Base-by-base conservation (phyloP, 2,888 invertebrate genomes). In the Hyposoter dolosus region DNA sequence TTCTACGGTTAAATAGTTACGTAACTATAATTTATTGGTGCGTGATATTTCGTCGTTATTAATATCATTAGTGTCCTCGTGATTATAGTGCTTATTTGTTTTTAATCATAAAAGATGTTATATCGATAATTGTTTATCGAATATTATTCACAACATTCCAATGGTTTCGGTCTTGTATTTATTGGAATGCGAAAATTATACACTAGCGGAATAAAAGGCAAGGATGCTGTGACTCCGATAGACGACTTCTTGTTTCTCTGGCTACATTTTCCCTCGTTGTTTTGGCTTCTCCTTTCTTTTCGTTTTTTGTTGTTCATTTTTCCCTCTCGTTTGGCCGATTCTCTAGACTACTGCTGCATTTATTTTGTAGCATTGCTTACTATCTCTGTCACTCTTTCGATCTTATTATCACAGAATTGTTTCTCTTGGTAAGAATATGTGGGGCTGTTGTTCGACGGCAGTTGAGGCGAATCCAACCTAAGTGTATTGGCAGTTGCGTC, bases 401-500 rank as follows among this genome's bases (percentile, higher is more conserved):
- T 91, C 90, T 90, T 90, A 89, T 90, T 91, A 91, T 90, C 89
- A 85, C 89, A 88, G 89, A 90, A 91, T 91, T 91, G 91, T 91
- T 91, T 90, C 89, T 79, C 78, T 82, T 82, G 45, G 50, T 35
- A 23, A 53, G 79, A 83, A 80, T 50, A 75, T 17, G 50, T 66
- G 60, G 86, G 84, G 80, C 47, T 86, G 86, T 80, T 80, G 82
- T 82, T 68, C 50, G 77, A 60, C 80, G 68, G 17, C 72, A 79
- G 76, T 60, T 56, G 53, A 47, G n/a, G 66, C 63, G 79, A 80
- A 81, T 78, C 56, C 80, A 82, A 88, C 84, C 90, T 92, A 91
- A 92, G 92, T 91, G 91, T 91, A 92, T 92, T 92, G 92, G 92
- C 91, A 91, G 89, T 90, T 90, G 88, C 89, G 90, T 90, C 89